Base-by-base conservation (phyloP, 2,113 vertebrate genomes). In the Anoura caudifer region DNA sequence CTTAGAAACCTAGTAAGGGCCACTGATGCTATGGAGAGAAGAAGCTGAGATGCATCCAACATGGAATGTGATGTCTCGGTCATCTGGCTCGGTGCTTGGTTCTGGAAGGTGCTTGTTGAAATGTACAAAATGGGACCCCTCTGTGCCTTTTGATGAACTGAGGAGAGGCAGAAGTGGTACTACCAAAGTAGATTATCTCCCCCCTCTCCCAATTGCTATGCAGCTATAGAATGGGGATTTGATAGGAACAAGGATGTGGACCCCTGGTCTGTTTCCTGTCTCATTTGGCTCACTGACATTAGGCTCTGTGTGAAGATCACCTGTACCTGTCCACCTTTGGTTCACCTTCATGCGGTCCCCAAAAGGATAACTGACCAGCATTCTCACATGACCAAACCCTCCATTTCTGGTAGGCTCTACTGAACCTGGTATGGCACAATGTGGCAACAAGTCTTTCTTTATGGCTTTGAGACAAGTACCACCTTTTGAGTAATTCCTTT, bases 241-340 rank as follows among this genome's bases (percentile, higher is more conserved):
- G 70, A 36, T 56, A 47, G 73, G n/a, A 43, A 43, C n/a, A 75
- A 11, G 28, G 24, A 2, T 4, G 15, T n/a, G 17, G 52, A 19
- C 4, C 22, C 52, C 31, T 70, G 24, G 16, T 47, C 72, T 79
- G 11, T 47, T 79, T 77, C 33, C 4, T 12, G 70, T 41, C 38
- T 56, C 50, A 22, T 10, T 36, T 63, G 73, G 20, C 33, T 59
- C 9, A 72, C 56, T 75, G 28, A 26, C 38, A 0, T 73, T 52
- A 5, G 43, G 63, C 22, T 52, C 19, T 0, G 0, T 15, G 63
- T 28, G 63, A 16, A 15, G 5, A 3, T 9, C 4, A 0, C 10
- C 1, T 0, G 47, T 1, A 6, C 56, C 81, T 22, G 13, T 33
- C 47, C 7, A 4, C n/a, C 7, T 43, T 22, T 7, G 7, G 87